These are phyloP conservation scores for Bombus pascuorum DNA, from an alignment of 1,140 invertebrate species.

Conservation along the genomic window DNA sequence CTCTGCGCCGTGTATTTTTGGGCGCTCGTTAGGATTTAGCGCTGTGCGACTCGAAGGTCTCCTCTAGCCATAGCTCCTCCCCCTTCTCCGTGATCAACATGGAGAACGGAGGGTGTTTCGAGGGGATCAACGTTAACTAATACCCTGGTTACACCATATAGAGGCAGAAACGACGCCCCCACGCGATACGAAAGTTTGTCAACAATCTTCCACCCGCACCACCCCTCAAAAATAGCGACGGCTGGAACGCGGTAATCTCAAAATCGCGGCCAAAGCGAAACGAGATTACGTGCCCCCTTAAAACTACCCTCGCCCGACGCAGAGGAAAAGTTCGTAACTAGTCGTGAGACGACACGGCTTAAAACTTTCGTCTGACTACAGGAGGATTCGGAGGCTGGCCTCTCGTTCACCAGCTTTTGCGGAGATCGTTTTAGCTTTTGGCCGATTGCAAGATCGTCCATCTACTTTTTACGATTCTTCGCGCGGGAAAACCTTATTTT, in stretches of 20 bases:
- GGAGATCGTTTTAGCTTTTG: background rate
- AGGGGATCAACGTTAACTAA: conserved; percentile 26
- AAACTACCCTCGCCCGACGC: background rate
- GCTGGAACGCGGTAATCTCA: conserved; percentile 40
- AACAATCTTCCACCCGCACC: conserved; percentile 40
- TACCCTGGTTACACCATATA: conserved; percentile 2
- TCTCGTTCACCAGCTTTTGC: background rate
- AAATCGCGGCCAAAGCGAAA: conserved; percentile 32
- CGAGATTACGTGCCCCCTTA: conserved; percentile 44
- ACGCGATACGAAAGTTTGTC: conserved; percentile 38
- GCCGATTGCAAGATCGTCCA: background rate
- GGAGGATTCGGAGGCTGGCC: background rate
- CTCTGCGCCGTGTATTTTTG: conserved; percentile 45
- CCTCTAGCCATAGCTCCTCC: conserved; percentile 7
- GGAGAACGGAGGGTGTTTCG: background rate
- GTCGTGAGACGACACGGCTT: conserved; percentile 43
- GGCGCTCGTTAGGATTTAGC: conserved; percentile 55
- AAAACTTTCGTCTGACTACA: conserved; percentile 30
- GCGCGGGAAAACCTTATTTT: too few relatives aligned
- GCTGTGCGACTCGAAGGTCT: conserved; percentile 37
- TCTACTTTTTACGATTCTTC: background rate
- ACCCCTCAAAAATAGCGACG: conserved; percentile 6
- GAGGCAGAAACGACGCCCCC: background rate
- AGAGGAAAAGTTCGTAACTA: conserved; percentile 39
- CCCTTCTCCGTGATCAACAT: background rate